phyloP scores from a whole-genome alignment of 2,113 vertebrate species.

The Manacus vitellinus region DNA sequence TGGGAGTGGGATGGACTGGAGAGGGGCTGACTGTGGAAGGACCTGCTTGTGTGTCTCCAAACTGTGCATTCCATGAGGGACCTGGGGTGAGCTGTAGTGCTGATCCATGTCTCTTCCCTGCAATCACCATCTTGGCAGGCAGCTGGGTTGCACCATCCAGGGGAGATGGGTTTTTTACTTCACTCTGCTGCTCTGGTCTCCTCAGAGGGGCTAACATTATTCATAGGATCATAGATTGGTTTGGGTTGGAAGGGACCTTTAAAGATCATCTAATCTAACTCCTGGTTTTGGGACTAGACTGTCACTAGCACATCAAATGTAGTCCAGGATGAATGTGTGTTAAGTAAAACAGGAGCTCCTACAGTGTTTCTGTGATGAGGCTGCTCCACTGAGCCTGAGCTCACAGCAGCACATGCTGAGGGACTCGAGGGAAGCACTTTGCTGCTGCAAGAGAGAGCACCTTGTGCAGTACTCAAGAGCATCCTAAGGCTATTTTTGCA shows the following conservation, averaged over 20 bases:
- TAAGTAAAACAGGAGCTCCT: neutral
- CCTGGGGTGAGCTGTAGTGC: neutral
- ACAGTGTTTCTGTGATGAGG: rapidly evolving
- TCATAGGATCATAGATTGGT: neutral
- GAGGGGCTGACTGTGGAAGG: neutral
- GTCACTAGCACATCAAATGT: neutral
- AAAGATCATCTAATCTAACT: neutral
- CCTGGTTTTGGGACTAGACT: too few species aligned
- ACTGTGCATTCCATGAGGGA: rapidly evolving
- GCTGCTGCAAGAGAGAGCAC: neutral
- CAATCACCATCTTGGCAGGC: rapidly evolving
- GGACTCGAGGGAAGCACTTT: rapidly evolving
- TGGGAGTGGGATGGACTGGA: rapidly evolving
- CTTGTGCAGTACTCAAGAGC: neutral
- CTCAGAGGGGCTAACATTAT: rapidly evolving
- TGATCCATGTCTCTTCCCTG: neutral
- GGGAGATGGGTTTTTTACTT: neutral
- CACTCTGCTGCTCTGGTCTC: neutral
- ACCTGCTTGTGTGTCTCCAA: too few species aligned
- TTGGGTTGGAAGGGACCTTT: neutral
- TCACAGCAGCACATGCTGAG: neutral
- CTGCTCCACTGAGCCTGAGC: rapidly evolving
- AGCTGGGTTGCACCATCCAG: neutral
- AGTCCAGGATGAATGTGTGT: rapidly evolving
- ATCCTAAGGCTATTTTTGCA: neutral